Percentiles rank a stretch among this genome's conserved stretches.
phyloP scores from a whole-genome alignment of 2,888 invertebrate genomes.

The Entomobrya proxima region DNA sequence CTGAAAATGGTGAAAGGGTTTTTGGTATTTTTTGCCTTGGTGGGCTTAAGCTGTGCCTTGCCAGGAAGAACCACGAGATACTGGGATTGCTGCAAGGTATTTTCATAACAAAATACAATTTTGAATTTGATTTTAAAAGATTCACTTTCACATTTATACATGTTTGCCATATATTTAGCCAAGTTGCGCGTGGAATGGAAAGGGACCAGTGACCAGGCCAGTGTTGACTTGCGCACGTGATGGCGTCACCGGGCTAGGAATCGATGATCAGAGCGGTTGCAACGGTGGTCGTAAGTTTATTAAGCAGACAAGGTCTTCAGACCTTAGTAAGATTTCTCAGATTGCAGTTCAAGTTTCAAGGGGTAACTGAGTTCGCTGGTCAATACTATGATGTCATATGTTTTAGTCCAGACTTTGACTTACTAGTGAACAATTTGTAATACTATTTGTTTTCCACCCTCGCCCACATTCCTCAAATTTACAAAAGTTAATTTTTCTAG shows the following conservation, averaged over 20 bases:
- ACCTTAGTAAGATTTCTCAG: background rate
- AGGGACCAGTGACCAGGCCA: conserved; percentile 54
- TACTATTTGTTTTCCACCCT: background rate
- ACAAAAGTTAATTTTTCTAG: conserved; percentile 5
- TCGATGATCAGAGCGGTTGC: conserved; percentile 61
- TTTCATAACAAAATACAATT: too few relatives aligned
- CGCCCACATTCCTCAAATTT: background rate
- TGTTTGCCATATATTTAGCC: too few relatives aligned
- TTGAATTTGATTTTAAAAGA: too few relatives aligned
- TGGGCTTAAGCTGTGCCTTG: too few relatives aligned
- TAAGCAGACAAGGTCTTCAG: background rate
- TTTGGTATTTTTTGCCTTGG: too few relatives aligned
- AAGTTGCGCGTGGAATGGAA: conserved; percentile 58
- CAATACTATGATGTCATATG: background rate
- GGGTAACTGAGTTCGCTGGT: background rate
- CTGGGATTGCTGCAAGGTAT: too few relatives aligned
- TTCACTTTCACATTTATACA: too few relatives aligned
- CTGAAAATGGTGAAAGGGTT: too few relatives aligned
- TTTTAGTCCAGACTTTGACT: background rate
- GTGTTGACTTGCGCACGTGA: conserved; percentile 56
- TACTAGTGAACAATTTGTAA: background rate
- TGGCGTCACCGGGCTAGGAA: conserved; percentile 39
- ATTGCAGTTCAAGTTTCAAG: background rate
- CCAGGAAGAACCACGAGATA: too few relatives aligned
- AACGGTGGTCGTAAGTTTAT: conserved; percentile 63